phyloP scores from a whole-genome alignment of 2,888 invertebrate species.

The Microctonus brassicae region DNA sequence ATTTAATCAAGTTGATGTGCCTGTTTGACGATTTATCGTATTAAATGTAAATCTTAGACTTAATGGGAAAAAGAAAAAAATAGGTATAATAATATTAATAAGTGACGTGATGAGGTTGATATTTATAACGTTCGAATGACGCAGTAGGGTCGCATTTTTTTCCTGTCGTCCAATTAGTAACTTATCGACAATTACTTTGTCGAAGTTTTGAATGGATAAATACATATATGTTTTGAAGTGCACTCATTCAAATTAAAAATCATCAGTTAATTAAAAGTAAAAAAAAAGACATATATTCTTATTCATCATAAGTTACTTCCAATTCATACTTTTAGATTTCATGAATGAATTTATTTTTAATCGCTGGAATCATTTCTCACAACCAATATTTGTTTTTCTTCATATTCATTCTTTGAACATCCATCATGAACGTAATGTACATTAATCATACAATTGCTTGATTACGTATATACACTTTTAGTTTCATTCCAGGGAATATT shows the following conservation, averaged over 20 bases:
- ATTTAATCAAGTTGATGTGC: slow-evolving; percentile 68
- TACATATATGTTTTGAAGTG: neutral
- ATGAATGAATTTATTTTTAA: neutral
- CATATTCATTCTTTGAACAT: slow-evolving; percentile 28
- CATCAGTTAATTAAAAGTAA: no score
- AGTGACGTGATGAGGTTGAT: neutral
- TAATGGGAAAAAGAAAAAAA: slow-evolving; percentile 14
- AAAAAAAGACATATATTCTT: no score
- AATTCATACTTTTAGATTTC: neutral
- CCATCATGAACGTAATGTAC: neutral
- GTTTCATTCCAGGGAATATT: neutral
- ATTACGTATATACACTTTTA: neutral
- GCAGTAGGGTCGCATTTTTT: neutral
- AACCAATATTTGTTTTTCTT: neutral
- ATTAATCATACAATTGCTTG: neutral
- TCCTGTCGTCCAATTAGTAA: neutral
- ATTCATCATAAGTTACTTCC: neutral
- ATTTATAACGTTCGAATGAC: neutral
- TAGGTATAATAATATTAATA: neutral
- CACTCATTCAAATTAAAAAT: neutral
- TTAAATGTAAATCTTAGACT: slow-evolving; percentile 41
- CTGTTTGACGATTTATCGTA: slow-evolving; percentile 65
- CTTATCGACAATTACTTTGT: neutral
- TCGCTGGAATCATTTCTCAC: neutral
- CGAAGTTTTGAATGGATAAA: neutral